A percentile compares a stretch with the other conserved stretches of the same genome.
Conservation (phyloP, 2,113 vertebrate genomes). For the Oceanites oceanicus region DNA sequence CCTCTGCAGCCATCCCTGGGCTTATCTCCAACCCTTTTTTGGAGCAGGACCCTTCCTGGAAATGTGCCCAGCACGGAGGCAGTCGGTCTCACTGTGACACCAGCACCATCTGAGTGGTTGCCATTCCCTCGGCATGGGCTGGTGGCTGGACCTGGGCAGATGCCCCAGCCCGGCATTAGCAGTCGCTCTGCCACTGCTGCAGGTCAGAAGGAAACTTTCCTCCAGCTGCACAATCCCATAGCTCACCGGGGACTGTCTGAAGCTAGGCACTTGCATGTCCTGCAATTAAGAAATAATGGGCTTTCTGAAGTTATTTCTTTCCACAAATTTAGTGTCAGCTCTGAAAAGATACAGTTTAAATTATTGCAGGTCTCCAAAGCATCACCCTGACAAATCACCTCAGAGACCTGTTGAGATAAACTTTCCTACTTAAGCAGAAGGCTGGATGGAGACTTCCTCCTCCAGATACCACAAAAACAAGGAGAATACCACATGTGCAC, state of each 20-base stretch:
- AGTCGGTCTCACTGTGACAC: rapidly evolving
- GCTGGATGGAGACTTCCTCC: background rate
- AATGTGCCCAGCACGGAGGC: rapidly evolving
- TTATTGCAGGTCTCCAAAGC: constrained; percentile 16
- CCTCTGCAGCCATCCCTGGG: background rate
- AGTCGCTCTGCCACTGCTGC: background rate
- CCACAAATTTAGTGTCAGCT: constrained; percentile 36
- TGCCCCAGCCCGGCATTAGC: background rate
- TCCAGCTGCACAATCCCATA: background rate
- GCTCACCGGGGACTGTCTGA: background rate
- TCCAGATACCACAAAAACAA: background rate
- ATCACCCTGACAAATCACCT: constrained; percentile 19
- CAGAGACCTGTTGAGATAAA: constrained; percentile 7
- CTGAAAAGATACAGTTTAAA: constrained; percentile 28
- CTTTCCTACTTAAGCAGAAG: background rate
- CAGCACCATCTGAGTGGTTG: rapidly evolving
- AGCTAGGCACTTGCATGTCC: constrained; percentile 14
- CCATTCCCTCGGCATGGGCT: rapidly evolving
- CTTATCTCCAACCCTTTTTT: background rate
- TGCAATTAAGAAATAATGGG: constrained; percentile 61
- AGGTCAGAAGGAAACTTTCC: background rate
- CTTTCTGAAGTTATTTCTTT: constrained; percentile 53
- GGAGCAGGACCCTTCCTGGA: background rate
- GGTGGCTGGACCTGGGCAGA: background rate
- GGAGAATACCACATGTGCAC: rapidly evolving